A percentile compares a stretch with the other conserved stretches of the same genome.
phyloP scores from a whole-genome alignment of 2,113 vertebrate genomes.

The Madoqua kirkii region DNA sequence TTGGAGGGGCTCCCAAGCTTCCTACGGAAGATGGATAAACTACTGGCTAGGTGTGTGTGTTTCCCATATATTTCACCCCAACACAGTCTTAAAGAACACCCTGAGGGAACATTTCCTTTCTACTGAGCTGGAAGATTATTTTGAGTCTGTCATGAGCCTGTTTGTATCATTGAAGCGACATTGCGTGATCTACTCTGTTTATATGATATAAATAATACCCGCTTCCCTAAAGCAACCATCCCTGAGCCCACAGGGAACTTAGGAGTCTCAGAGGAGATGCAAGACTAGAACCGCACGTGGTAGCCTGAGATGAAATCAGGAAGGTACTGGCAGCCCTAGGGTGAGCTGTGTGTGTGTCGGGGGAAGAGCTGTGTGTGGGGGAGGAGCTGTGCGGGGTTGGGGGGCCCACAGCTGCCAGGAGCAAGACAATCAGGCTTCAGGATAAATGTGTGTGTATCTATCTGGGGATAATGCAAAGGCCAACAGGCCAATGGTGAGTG shows the following conservation, averaged over 20 bases:
- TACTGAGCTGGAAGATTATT: not conserved
- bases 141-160: not conserved
- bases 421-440: not conserved
- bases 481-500: rapidly evolving
- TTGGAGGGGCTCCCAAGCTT: not conserved
- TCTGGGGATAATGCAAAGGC: not conserved
- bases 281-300: not conserved
- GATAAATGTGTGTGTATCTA: not conserved
- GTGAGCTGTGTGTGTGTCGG: not conserved
- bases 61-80: not conserved
- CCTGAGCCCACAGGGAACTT: not conserved
- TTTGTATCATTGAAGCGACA: not conserved
- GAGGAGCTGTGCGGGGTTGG: rapidly evolving
- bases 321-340: not conserved
- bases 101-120: not conserved
- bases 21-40: not conserved
- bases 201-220: slow-evolving; percentile 37
- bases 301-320: not conserved
- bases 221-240: not conserved
- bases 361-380: not conserved
- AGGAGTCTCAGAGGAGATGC: not conserved
- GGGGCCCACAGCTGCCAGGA: not conserved
- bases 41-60: not conserved
- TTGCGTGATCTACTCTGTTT: not conserved
- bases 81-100: not conserved